A percentile compares a stretch with the other conserved stretches of the same genome.
phyloP scores from a whole-genome alignment of 2,797 vertebrate species.

The Melanotaenia trifasciata region DNA sequence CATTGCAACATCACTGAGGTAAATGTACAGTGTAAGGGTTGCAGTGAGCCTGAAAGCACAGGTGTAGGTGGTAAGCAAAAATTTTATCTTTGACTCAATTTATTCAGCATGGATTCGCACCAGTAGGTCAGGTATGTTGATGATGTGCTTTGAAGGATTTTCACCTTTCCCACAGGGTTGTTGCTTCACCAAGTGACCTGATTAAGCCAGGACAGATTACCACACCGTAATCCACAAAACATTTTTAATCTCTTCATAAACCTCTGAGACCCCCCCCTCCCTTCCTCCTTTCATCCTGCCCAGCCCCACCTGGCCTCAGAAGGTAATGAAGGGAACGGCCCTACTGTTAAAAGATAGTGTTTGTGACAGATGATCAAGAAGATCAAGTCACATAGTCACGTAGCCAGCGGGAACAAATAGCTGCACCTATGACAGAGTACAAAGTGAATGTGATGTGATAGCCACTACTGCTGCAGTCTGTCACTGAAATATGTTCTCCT shows the following conservation, averaged over 20 bases:
- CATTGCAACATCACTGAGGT: conserved; percentile 1
- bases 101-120: background rate
- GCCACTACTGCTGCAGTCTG: conserved; percentile 1
- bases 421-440: background rate
- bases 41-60: conserved; percentile 16
- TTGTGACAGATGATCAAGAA: conserved; percentile 21
- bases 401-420: conserved; percentile 14
- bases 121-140: conserved; percentile 14
- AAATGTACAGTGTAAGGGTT: background rate
- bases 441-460: background rate
- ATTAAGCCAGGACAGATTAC: conserved; percentile 75
- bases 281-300: background rate
- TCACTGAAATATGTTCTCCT: conserved; percentile 21
- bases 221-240: conserved; percentile 73
- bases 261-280: conserved; percentile 17
- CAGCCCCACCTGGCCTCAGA: background rate
- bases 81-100: background rate
- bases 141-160: conserved; percentile 27
- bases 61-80: background rate
- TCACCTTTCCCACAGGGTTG: conserved; percentile 43
- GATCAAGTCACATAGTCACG: background rate
- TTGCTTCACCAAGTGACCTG: conserved; percentile 58
- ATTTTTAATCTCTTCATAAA: conserved; percentile 76
- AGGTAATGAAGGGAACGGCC: background rate
- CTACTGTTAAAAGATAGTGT: conserved; percentile 5